Conservation (phyloP, 2,888 invertebrate species). For the Sabatieria punctata region DNA sequence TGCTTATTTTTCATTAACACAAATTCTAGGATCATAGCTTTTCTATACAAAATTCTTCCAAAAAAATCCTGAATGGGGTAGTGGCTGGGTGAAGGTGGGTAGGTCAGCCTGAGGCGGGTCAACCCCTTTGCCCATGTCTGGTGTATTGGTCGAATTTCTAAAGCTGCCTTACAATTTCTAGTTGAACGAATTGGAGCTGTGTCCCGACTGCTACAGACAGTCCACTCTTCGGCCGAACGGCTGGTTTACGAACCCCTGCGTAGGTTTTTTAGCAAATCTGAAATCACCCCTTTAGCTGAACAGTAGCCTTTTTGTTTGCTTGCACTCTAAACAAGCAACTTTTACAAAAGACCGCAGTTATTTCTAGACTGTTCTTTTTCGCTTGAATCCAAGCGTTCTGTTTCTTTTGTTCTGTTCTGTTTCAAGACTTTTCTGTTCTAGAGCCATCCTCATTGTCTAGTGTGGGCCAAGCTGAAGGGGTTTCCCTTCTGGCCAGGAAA, state of each 20-base stretch:
- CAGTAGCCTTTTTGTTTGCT: no score
- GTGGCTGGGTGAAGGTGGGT: no score
- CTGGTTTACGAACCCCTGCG: slow-evolving; percentile 83
- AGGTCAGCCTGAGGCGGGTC: no score
- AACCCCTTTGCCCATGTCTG: no score
- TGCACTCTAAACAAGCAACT: no score
- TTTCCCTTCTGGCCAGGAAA: slow-evolving; percentile 97
- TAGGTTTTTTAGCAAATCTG: slow-evolving; percentile 36
- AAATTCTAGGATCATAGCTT: background rate
- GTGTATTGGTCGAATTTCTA: no score
- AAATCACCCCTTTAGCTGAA: no score
- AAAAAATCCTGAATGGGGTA: no score
- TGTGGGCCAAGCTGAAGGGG: slow-evolving; percentile 92
- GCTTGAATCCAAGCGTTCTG: background rate
- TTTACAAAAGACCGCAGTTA: slow-evolving; percentile 5
- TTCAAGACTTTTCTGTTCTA: slow-evolving; percentile 21
- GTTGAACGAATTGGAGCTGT: slow-evolving; percentile 76
- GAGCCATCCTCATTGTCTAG: slow-evolving; percentile 63
- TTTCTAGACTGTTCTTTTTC: slow-evolving; percentile 3
- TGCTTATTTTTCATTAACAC: no score
- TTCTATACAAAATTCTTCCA: no score
- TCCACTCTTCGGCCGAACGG: slow-evolving; percentile 59
- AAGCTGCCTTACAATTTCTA: no score
- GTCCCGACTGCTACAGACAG: slow-evolving; percentile 72
- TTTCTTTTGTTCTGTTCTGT: slow-evolving; percentile 2